Base-by-base conservation (phyloP, 2,888 invertebrate species). In the Lasius fuliginosus region DNA sequence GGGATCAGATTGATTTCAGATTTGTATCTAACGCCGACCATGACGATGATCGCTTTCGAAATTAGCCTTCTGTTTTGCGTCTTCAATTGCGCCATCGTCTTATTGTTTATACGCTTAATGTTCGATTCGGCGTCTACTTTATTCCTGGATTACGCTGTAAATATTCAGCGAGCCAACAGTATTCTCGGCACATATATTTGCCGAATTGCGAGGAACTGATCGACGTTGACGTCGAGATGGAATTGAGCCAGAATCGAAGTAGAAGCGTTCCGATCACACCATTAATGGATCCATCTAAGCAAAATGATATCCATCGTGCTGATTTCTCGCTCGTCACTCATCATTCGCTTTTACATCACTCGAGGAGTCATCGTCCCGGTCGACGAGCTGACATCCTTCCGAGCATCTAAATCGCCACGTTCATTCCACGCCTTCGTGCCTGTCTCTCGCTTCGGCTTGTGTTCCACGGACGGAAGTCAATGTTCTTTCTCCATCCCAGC, bases 391-490 rank as follows among this genome's bases (percentile, higher is more conserved):
- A 58, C 4, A 33, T 69, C 30, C 40, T 36, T 49, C 11, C 73
- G 36, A 74, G 42, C 74, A 64, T 49, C 18, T 64, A 62, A 53
- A 30, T 79, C 36, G 18, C 40, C 82, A 82, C 42, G 64, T 77
- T 82, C 76, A 76, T 64, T 8, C 23, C 84, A n/a, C 49, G 69
- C 77, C 71, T 82, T 56, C 74, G 23, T 84, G 71, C 79, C 83
- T 88, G n/a, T 84, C 71, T 83, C 83, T 88, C 83, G 83, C 79
- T 84, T 53, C 86, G 86, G 62, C 87, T 86, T 89, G 27, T 62
- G 56, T 85, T 77, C 27, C 79, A 77, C 75, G 82, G 73, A 82
- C 5, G 49, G 83, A 88, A 82, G 68, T 82, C 77, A 83, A 84
- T 83, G 82, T 82, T 64, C 60, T 58, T 27, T 58, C 42, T 82